A percentile compares a stretch with the other conserved stretches of the same genome.
Evolutionary conservation across 2,113 vertebrate species (phyloP).

Genomic region (Tetrax tetrax): DNA sequence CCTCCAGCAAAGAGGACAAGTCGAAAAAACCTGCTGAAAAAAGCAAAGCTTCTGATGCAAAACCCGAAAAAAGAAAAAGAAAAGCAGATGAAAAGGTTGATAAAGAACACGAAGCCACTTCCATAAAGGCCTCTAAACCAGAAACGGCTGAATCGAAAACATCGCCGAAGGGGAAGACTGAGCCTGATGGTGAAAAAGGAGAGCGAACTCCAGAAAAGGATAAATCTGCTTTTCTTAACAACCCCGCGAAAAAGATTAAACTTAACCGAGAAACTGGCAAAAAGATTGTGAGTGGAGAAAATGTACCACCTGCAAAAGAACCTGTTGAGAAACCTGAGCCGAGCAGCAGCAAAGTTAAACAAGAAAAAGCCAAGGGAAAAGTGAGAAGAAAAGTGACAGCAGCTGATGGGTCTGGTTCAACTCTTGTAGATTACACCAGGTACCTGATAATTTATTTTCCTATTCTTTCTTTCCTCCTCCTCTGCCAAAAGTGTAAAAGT

Average conservation of each 20-base stretch:
- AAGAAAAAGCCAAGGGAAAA: slow-evolving; percentile 79
- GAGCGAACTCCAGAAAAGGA: slow-evolving; percentile 78
- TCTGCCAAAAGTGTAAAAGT: neutral
- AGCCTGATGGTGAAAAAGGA: slow-evolving; percentile 72
- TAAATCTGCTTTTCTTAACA: slow-evolving; percentile 69
- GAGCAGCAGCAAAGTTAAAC: slow-evolving; percentile 73
- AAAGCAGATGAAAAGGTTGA: slow-evolving; percentile 81
- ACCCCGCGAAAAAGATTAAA: slow-evolving; percentile 91
- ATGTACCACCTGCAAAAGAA: slow-evolving; percentile 67
- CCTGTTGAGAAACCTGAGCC: slow-evolving; percentile 69
- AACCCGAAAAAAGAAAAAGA: slow-evolving; percentile 84
- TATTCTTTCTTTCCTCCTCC: neutral
- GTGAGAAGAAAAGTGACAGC: slow-evolving; percentile 75
- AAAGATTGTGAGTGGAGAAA: slow-evolving; percentile 82
- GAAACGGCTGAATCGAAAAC: slow-evolving; percentile 76
- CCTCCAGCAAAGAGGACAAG: slow-evolving; percentile 79
- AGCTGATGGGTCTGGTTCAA: slow-evolving; percentile 70
- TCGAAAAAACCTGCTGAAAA: slow-evolving; percentile 79
- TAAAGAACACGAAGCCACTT: slow-evolving; percentile 74
- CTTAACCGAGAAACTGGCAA: slow-evolving; percentile 90
- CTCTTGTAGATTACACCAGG: slow-evolving; percentile 86
- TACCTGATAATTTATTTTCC: slow-evolving; percentile 18
- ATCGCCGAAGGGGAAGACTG: slow-evolving; percentile 77
- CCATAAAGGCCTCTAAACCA: slow-evolving; percentile 69
- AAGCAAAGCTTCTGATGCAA: slow-evolving; percentile 75